These are phyloP conservation scores for Corythucha ciliata DNA, from an alignment of 2,888 invertebrate genomes.

Conservation along the genomic window DNA sequence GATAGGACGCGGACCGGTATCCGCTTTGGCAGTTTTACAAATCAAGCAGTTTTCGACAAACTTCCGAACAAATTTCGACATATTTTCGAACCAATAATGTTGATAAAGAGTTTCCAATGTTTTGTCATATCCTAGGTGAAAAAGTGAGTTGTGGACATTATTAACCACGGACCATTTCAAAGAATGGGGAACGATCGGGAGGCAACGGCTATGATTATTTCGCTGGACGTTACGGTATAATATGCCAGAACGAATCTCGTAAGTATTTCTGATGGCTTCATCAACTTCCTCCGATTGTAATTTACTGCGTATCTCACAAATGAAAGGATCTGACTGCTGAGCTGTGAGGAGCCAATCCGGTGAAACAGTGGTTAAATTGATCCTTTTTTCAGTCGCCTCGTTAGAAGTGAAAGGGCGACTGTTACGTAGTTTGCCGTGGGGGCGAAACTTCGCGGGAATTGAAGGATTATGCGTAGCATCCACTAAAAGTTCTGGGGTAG, in stretches of 20 bases:
- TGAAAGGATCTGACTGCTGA: background rate
- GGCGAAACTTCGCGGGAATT: background rate
- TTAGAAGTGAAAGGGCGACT: background rate
- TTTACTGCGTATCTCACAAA: constrained; percentile 7
- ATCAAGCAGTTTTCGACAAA: constrained; percentile 39
- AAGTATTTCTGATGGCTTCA: constrained; percentile 14
- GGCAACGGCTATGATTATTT: constrained; percentile 18
- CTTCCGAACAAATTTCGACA: constrained; percentile 34
- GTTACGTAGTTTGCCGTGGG: constrained; percentile 5
- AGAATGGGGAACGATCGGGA: constrained; percentile 17
- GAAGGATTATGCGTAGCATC: background rate
- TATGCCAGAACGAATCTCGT: constrained; percentile 21
- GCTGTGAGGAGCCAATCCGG: constrained; percentile 10
- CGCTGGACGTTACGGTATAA: constrained; percentile 32
- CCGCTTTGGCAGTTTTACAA: constrained; percentile 37
- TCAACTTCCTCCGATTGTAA: constrained; percentile 2
- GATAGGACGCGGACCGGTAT: constrained; percentile 36
- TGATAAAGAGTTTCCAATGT: constrained; percentile 9
- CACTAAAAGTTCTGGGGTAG: too few species aligned
- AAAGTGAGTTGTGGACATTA: constrained; percentile 24
- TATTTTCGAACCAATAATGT: constrained; percentile 17
- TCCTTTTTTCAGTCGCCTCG: background rate
- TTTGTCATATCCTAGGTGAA: constrained; percentile 13
- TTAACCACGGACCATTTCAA: constrained; percentile 37
- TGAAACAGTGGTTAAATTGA: constrained; percentile 3